phyloP scores from a whole-genome alignment of 2,797 vertebrate species.

The Lophotriccus pileatus region DNA sequence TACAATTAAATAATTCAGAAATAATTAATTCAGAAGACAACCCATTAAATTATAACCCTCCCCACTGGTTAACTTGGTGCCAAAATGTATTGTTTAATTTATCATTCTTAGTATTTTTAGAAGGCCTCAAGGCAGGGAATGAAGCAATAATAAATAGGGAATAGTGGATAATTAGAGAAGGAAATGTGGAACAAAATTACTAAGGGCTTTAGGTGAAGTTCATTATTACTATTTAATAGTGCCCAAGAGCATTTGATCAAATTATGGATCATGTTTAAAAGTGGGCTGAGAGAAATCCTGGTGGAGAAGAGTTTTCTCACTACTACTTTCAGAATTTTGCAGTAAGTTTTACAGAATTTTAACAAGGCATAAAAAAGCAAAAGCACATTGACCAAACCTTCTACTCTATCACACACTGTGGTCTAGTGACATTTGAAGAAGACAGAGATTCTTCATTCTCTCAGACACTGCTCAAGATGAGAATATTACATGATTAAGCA shows the following conservation, averaged over 20 bases:
- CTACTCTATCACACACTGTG: not conserved
- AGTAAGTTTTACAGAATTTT: slow-evolving; percentile 35
- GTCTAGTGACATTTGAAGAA: not conserved
- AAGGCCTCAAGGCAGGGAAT: slow-evolving; percentile 78
- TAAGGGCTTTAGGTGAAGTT: slow-evolving; percentile 84
- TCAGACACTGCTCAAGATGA: not conserved
- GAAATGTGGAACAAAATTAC: slow-evolving; percentile 83
- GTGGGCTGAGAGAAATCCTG: slow-evolving; percentile 69
- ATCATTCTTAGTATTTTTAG: slow-evolving; percentile 83
- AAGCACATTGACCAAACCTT: slow-evolving; percentile 1
- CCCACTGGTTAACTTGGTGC: slow-evolving; percentile 78
- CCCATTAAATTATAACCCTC: slow-evolving; percentile 80
- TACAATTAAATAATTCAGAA: slow-evolving; percentile 80
- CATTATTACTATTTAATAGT: slow-evolving; percentile 84
- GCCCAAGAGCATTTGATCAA: slow-evolving; percentile 81
- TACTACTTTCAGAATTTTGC: slow-evolving; percentile 24
- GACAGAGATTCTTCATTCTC: not conserved
- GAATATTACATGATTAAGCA: slow-evolving; percentile 15
- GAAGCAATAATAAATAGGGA: slow-evolving; percentile 84
- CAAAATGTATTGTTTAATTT: slow-evolving; percentile 83
- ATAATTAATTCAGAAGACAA: slow-evolving; percentile 83
- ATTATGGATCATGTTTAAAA: slow-evolving; percentile 79
- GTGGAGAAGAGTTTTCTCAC: slow-evolving; percentile 45
- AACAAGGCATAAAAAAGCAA: not conserved
- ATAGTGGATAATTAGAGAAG: slow-evolving; percentile 82